A percentile compares a stretch with the other conserved stretches of the same genome.
Evolutionary conservation across 2,797 vertebrate species (phyloP).

Genomic region (Neomorphus geoffroyi): DNA sequence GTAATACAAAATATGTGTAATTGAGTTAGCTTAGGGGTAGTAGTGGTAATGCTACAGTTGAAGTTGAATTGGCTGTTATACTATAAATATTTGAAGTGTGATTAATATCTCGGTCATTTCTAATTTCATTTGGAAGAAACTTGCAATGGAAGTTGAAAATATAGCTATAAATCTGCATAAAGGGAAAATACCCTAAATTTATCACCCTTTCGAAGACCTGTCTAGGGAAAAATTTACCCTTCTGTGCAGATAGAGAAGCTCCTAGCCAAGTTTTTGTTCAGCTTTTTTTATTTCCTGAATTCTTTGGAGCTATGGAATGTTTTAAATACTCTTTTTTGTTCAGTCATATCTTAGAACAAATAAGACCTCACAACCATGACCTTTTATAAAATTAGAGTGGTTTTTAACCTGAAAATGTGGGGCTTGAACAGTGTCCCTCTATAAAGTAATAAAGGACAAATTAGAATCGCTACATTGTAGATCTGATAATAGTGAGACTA

Average conservation of each 20-base stretch:
- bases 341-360: background rate
- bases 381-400: background rate
- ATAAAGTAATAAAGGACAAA: background rate
- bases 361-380: background rate
- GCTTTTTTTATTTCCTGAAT: background rate
- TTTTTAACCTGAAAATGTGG: background rate
- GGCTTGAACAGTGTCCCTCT: background rate
- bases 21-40: background rate
- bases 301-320: background rate
- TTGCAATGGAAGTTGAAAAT: background rate
- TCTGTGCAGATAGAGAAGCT: background rate
- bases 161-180: background rate
- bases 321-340: background rate
- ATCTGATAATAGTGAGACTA: background rate
- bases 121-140: conserved; percentile 3
- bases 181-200: conserved; percentile 6
- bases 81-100: background rate
- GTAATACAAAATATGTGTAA: background rate
- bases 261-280: background rate
- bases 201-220: background rate
- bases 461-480: background rate
- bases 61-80: background rate
- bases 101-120: conserved; percentile 24
- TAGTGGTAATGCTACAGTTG: background rate
- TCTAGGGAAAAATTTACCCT: background rate